Conservation (phyloP, 92 coral and sea anemone genomes). For the Palythoa grandis region DNA sequence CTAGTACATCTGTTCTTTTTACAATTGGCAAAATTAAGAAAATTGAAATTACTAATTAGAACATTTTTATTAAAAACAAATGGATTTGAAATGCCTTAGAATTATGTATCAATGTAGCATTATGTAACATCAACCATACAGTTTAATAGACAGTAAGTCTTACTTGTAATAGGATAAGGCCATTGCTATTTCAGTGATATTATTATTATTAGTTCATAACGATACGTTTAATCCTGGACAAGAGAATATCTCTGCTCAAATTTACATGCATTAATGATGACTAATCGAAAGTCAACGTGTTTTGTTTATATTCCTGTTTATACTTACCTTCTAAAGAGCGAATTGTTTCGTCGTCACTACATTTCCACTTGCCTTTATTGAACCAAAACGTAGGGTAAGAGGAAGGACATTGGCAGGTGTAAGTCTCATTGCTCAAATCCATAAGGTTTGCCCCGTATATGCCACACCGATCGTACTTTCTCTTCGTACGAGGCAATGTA, state of each 20-base stretch:
- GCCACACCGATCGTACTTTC: neutral
- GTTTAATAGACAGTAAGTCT: too few relatives aligned
- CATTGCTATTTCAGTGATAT: too few relatives aligned
- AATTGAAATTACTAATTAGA: too few relatives aligned
- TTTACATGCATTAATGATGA: neutral
- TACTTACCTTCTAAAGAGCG: neutral
- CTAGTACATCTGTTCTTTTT: too few relatives aligned
- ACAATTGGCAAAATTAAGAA: too few relatives aligned
- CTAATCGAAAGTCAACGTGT: neutral
- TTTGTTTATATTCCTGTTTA: neutral
- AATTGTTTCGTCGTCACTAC: neutral
- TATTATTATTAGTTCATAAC: too few relatives aligned
- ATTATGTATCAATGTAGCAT: too few relatives aligned
- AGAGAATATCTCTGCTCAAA: neutral
- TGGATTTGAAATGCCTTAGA: too few relatives aligned
- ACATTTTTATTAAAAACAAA: too few relatives aligned
- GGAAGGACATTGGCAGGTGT: neutral
- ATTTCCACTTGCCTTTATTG: neutral
- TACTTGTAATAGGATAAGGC: too few relatives aligned
- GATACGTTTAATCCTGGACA: too few relatives aligned
- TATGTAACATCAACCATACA: too few relatives aligned
- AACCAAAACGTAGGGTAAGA: neutral
- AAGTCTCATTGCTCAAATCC: neutral
- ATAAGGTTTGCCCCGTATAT: neutral
- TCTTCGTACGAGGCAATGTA: neutral